A percentile compares a stretch with the other conserved stretches of the same genome.
Conservation (phyloP, 2,797 vertebrate genomes). For the Eospalax fontanierii region DNA sequence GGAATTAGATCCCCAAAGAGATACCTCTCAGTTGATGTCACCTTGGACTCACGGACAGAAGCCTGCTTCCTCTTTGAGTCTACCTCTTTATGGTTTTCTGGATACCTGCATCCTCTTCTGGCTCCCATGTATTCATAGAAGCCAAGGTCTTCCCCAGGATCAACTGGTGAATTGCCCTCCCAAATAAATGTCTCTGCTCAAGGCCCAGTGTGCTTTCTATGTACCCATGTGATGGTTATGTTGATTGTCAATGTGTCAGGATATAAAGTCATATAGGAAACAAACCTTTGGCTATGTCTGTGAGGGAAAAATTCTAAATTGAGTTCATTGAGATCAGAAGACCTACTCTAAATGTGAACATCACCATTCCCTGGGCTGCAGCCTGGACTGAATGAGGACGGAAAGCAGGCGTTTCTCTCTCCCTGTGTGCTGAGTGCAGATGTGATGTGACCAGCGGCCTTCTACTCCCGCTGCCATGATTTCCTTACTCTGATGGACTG, state of each 20-base stretch:
- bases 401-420: neutral
- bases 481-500: neutral
- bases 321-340: neutral
- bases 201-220: neutral
- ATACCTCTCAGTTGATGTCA: neutral
- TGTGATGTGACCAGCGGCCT: too few species aligned
- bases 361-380: neutral
- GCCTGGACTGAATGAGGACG: neutral
- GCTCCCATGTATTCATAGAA: neutral
- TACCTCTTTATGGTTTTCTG: neutral
- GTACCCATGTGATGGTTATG: neutral
- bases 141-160: neutral
- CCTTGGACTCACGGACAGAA: neutral
- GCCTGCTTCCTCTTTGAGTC: neutral
- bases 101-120: neutral
- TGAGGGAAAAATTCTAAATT: neutral
- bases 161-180: neutral
- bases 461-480: neutral
- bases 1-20: constrained; percentile 25
- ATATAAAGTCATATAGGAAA: neutral
- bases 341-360: neutral
- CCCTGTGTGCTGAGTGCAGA: neutral
- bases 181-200: neutral
- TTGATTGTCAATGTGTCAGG: neutral
- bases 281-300: neutral